Percentiles rank a stretch among this genome's conserved stretches.
Conservation (phyloP, 2,888 invertebrate genomes). For the Drosophila algonquin region DNA sequence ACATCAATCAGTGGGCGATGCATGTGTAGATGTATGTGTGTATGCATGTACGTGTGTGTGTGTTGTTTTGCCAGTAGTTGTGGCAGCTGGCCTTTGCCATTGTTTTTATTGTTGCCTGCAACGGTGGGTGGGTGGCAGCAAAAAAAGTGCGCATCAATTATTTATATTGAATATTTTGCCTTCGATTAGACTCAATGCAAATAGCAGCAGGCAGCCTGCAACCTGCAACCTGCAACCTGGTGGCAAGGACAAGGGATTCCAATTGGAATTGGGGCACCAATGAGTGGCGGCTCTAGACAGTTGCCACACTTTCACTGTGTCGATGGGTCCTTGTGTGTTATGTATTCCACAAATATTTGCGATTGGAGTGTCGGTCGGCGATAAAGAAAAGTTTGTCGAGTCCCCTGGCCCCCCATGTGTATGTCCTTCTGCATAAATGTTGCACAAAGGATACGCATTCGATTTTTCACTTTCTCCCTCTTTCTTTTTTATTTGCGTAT, state of each 20-base stretch:
- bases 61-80: conserved; percentile 40
- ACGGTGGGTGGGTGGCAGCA: neutral
- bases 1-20: conserved; percentile 59
- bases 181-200: conserved; percentile 68
- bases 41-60: conserved; percentile 8
- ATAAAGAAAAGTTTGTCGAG: conserved; percentile 38
- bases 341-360: conserved; percentile 49
- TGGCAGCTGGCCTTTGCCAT: conserved; percentile 32
- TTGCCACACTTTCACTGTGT: conserved; percentile 34
- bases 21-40: conserved; percentile 10
- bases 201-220: neutral
- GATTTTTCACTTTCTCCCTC: conserved; percentile 1
- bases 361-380: conserved; percentile 9
- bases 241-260: conserved; percentile 22
- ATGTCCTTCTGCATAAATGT: conserved; percentile 48
- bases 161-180: conserved; percentile 74
- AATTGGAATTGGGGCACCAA: conserved; percentile 19
- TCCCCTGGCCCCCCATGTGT: conserved; percentile 20
- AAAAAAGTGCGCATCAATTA: conserved; percentile 64
- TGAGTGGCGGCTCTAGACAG: conserved; percentile 18
- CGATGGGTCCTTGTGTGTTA: conserved; percentile 40
- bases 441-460: conserved; percentile 30
- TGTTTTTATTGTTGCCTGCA: conserved; percentile 33
- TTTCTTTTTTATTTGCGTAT: conserved; percentile 21
- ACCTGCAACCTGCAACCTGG: conserved; percentile 1